Evolutionary conservation across 2,797 vertebrate species (phyloP), one percentile per base, ranked within the genome.

Genomic region (Coreius guichenoti): DNA sequence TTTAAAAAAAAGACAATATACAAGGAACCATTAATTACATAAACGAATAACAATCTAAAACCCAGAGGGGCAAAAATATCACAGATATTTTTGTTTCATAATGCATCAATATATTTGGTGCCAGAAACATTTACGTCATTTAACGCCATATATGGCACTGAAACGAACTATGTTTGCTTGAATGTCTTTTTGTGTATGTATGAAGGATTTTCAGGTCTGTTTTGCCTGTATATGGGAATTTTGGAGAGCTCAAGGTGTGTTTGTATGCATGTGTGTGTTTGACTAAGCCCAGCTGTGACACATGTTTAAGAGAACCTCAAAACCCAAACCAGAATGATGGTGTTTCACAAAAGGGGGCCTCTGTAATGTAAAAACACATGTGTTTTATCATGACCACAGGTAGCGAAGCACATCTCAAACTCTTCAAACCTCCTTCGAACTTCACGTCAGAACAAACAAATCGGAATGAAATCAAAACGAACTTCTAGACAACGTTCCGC

Each of bases 221-320:
- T 81, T 70, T 81, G 80, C 47, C 80, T 72, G 13, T 81, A 72
- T 69, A 70, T 19, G 67, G 80, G 36, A 21, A 81, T 56, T 43
- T 56, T 16, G 26, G 31, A 3, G 67, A 29, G 67, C 49, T 11
- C 4, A 58, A 81, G 69, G 51, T 68, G 56, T 75, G 84, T 45
- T 43, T 81, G 19, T 80, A 2, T 36, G 43, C 14, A 76, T 83
- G 16, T 36, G 74, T 49, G 75, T 83, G 67, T 72, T 87, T 88
- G 90, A 93, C 87, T 84, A 65, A n/a, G n/a, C 70, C 88, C 82
- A 88, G 89, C 86, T 89, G 89, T 83, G 72, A 79, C 14, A 58
- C 23, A 3, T 23, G 83, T 87, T 90, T 90, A 86, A 90, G 73
- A 89, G 68, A 89, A 89, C 84, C 39, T 56, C 70, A 65, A 36